Base-by-base conservation (phyloP, 2,888 invertebrate species). In the Colletes collaris region DNA sequence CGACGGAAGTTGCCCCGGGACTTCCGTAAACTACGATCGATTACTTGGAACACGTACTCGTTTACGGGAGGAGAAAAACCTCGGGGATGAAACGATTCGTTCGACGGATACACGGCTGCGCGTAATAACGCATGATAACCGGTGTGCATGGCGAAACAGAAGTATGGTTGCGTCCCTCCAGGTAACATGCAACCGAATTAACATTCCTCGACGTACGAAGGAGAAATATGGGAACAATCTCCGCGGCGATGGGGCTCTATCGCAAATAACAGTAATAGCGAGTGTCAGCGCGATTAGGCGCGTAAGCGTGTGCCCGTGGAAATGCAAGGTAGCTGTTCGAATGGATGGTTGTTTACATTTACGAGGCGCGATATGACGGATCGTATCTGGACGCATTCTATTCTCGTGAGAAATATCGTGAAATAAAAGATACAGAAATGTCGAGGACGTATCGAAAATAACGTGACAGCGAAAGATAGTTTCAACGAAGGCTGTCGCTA, bases 221-320 rank as follows among this genome's bases (percentile, higher is more conserved):
- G 59, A 59, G 72, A 71, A 73, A 72, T 72, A 73, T 71, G 72
- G 72, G 27, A 44, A 72, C 11, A 59, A 52, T 72, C 71, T 70
- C 40, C 50, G 49, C 37, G 37, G 10, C 4, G 10, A 68, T 13
- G 19, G 44, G 40, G 44, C 19, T n/a, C n/a, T 19, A 50, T 71
- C 40, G 58, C 58, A 40, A 71, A 59, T 73, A 70, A 72, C 58
- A 13, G 50, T 44, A 52, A 27, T 8, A 58, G 44, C 16, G 58
- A 53, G 46, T 73, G 53, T 71, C 59, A 35, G 19, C 46, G 71
- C 52, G 71, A 53, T 73, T 70, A 59, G 56, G 40, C n/a, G 56
- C 27, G 49, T 19, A 60, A 37, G 16, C 49, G 37, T 19, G 35
- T 7, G 35, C n/a, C 8, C n/a, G 11, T 49, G 37, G 27, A 27